Evolutionary conservation across 2,797 vertebrate genomes (phyloP), one percentile per base, ranked within the genome.

Genomic region (Aotus griseimembra): DNA sequence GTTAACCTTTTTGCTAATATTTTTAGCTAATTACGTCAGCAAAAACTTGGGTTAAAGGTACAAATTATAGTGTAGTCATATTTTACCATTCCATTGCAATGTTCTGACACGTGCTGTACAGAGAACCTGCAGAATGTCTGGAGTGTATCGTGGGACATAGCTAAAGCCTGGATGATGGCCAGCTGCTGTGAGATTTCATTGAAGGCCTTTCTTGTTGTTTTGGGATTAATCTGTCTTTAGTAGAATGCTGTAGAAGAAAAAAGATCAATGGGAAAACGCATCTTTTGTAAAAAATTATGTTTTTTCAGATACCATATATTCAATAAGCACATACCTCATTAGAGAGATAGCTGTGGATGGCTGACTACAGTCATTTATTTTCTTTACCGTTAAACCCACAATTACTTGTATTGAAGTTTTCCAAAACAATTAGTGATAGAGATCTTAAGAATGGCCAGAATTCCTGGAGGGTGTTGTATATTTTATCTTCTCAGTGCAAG

Each of bases 171-270:
- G 95, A 88, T 72, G 95, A 81, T 93, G 85, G 93, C 97, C 98
- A 97, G 44, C 33, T 89, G 58, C 83, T 90, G 94, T 95, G 96
- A 97, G 30, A 90, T 97, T 97, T 96, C 48, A 41, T 98, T 88
- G 94, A 96, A 94, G 88, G 89, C 75, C 81, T 93, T 94, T 73
- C 79, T 96, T 96, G 90, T 97, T 88, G 89, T 97, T 98, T 98
- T 77, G 96, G 93, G 87, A 92, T 87, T 97, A 97, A 96, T 96
- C 58, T 98, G 57, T 76, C 88, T 91, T 90, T 97, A 96, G 96
- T 98, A 97, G 70, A 88, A 39, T 80, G 24, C 79, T 92, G 26
- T 70, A 52, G 58, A 26, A 52, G 64, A 88, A 93, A 97, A 97
- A 93, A 46, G 52, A 92, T 17, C 20, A 91, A 39, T 61, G 33